These are phyloP conservation scores for Popillia japonica DNA, from an alignment of 1,140 invertebrate species.

Conservation along the genomic window DNA sequence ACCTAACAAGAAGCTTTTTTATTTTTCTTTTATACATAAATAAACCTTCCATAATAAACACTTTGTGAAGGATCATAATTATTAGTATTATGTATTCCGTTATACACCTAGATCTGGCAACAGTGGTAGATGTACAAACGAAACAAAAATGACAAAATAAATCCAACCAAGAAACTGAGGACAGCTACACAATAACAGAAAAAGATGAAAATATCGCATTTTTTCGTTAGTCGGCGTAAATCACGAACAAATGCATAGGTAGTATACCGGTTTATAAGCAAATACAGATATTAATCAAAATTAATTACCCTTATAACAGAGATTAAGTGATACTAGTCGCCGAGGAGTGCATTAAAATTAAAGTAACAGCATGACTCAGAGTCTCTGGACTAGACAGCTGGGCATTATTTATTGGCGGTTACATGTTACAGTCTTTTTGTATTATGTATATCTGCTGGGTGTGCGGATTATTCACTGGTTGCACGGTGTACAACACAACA, in stretches of 20 bases:
- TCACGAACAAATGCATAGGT: constrained; percentile 4
- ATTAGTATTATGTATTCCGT: no score
- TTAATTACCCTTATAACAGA: constrained; percentile 39
- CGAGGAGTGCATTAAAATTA: constrained; percentile 38
- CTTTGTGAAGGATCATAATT: no score
- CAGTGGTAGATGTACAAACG: no score
- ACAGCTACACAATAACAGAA: background rate
- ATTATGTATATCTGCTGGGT: constrained; percentile 8
- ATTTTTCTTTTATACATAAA: no score
- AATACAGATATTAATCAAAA: constrained; percentile 38
- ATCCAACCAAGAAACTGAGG: no score
- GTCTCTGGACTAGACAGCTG: constrained; percentile 38
- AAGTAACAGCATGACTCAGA: constrained; percentile 38
- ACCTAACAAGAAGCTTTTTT: no score
- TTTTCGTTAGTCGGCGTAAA: constrained; percentile 17
- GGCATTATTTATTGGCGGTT: constrained; percentile 37
- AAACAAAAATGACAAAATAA: no score
- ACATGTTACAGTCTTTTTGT: constrained; percentile 30
- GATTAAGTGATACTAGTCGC: constrained; percentile 35
- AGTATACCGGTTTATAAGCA: constrained; percentile 25
- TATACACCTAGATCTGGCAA: no score
- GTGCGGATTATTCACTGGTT: background rate
- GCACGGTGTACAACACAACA: constrained; percentile 12
- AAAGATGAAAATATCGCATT: background rate
- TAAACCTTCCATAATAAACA: no score